phyloP scores from a whole-genome alignment of 2,888 invertebrate species.

The Xestia c-nigrum region DNA sequence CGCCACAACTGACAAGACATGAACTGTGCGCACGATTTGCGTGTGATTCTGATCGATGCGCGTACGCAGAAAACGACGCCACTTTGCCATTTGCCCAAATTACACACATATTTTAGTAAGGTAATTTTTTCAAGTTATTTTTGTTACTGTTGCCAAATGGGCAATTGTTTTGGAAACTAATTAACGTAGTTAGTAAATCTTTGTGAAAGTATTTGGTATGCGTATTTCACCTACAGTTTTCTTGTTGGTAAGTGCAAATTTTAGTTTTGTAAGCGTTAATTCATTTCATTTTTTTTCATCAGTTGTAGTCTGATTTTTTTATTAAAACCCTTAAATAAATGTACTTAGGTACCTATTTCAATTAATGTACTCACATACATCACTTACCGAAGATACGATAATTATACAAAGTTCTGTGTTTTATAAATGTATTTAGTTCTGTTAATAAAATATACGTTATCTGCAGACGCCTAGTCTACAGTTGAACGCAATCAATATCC shows the following conservation, averaged over 20 bases:
- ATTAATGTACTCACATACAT: background rate
- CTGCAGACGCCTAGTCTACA: conserved; percentile 36
- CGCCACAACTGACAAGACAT: conserved; percentile 64
- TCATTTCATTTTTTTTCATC: background rate
- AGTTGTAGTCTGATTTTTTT: background rate
- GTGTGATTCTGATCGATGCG: conserved; percentile 75
- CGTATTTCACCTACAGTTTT: conserved; percentile 1
- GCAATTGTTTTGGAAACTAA: conserved; percentile 29
- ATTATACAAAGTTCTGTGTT: background rate
- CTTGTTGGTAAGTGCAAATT: conserved; percentile 1
- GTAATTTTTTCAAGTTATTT: conserved; percentile 27
- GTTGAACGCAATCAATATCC: conserved; percentile 44
- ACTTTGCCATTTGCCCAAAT: conserved; percentile 69
- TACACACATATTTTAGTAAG: conserved; percentile 12
- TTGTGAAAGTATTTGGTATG: conserved; percentile 40
- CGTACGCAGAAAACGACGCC: conserved; percentile 60
- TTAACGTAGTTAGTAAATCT: conserved; percentile 39
- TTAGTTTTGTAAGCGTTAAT: background rate
- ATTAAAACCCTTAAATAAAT: background rate
- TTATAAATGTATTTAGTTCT: background rate
- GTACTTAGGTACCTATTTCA: background rate
- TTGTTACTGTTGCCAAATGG: background rate
- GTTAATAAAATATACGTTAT: conserved; percentile 9
- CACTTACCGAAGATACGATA: background rate
- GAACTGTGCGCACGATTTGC: conserved; percentile 74